phyloP scores from a whole-genome alignment of 2,113 vertebrate genomes.

The Choloepus hoffmanni region DNA sequence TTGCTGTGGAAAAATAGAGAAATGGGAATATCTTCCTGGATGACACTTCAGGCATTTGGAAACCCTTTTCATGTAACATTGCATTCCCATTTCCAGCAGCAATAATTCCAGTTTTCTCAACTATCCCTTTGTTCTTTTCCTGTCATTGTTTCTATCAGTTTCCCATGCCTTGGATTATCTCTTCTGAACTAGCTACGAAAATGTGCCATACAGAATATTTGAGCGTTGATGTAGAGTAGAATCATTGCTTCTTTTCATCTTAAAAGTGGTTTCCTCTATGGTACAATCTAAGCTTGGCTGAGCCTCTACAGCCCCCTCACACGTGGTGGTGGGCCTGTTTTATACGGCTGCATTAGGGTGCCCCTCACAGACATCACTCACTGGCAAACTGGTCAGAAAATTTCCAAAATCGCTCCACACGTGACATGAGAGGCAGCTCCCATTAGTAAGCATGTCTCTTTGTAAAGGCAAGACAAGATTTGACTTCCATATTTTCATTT shows the following conservation, averaged over 20 bases:
- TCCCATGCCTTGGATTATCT: not conserved
- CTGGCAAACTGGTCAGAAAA: too few species aligned
- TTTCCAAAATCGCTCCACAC: not conserved
- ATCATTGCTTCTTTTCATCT: not conserved
- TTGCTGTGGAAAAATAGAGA: not conserved
- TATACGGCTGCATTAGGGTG: not conserved
- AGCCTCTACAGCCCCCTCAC: too few species aligned
- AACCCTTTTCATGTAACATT: not conserved
- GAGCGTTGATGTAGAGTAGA: not conserved
- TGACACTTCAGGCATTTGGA: not conserved
- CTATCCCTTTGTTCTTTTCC: too few species aligned
- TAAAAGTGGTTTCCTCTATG: too few species aligned
- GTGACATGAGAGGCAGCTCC: not conserved
- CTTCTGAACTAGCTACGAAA: not conserved
- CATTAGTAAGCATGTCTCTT: not conserved
- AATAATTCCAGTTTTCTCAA: not conserved
- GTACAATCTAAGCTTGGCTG: too few species aligned
- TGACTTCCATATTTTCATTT: not conserved
- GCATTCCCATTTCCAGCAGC: not conserved
- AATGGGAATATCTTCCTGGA: not conserved
- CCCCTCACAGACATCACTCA: not conserved
- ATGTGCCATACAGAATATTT: not conserved
- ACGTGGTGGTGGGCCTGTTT: accelerated
- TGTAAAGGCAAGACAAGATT: not conserved
- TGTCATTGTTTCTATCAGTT: not conserved